Evolutionary conservation across 2,888 invertebrate genomes (phyloP).

Genomic region (Chorisops tibialis): DNA sequence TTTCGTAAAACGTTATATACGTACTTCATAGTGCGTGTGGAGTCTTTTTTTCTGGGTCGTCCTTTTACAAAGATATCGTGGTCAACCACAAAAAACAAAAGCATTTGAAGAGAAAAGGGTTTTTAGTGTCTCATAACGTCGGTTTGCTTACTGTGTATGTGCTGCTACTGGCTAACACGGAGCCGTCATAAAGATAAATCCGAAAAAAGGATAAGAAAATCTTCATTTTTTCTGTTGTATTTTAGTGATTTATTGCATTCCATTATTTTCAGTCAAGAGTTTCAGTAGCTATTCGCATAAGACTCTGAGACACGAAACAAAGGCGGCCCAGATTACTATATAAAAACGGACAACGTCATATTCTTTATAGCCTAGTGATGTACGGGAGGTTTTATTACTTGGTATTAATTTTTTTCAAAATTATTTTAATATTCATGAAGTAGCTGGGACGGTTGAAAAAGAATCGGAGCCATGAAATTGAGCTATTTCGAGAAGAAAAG

Average conservation of each 20-base stretch:
- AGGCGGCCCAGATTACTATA: too few species aligned
- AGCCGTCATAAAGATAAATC: neutral
- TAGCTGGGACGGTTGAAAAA: too few species aligned
- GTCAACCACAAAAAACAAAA: conserved; percentile 23
- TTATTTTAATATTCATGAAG: too few species aligned
- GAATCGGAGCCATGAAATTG: too few species aligned
- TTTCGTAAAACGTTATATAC: neutral
- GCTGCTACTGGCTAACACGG: neutral
- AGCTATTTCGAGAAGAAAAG: too few species aligned
- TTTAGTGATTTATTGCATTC: neutral
- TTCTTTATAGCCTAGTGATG: too few species aligned
- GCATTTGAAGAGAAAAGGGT: neutral
- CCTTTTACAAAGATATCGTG: conserved; percentile 13
- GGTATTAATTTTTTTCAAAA: too few species aligned
- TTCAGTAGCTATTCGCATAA: too few species aligned
- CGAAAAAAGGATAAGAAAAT: neutral
- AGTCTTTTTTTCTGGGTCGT: conserved; percentile 1
- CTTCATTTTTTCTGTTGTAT: neutral
- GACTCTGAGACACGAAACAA: too few species aligned
- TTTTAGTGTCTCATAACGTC: neutral
- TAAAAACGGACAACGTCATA: too few species aligned
- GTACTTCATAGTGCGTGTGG: neutral
- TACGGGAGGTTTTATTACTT: too few species aligned
- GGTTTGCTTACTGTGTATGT: too few species aligned
- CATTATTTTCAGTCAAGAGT: neutral